Base-by-base conservation (phyloP, 2,113 vertebrate species). In the Microtus pennsylvanicus region DNA sequence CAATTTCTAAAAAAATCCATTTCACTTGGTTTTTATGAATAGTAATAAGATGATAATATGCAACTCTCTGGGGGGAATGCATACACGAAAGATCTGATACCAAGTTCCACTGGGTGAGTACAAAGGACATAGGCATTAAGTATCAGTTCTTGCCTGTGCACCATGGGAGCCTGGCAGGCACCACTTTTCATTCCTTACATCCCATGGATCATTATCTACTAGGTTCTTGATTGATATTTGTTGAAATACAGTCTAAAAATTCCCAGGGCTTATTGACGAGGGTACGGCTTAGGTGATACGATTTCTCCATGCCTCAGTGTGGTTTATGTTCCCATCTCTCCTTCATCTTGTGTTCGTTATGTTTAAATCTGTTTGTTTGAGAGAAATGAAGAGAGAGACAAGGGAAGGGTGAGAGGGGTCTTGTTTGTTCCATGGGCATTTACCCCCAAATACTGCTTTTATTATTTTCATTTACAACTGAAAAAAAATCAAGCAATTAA, bases 241-340 rank as follows among this genome's bases (percentile, higher is more conserved):
- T 47, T 91, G 63, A 90, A 82, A 69, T 96, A 38, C 61, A 90
- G 35, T 61, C 58, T 45, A 19, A 95, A 89, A 89, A 42, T 47
- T 61, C 47, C 42, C 30, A 45, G 80, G 75, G 38, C 22, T 93
- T 76, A 7, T 69, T 45, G 12, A 47, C 35, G 1, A 1, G 75
- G 72, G 35, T 55, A 35, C 26, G 28, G 3, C 45, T 38, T 86
- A 78, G 26, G 22, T 33, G 19, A 76, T 83, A 2, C 19, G 2
- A 47, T 88, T 95, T 93, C 33, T 92, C 50, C 63, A 14, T 2
- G 74, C n/a, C 13, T 28, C 35, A 4, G 28, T 50, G 87, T 81
- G 63, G 69, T 42, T 87, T 58, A 22, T 78, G 30, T 69, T 72
- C 74, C 16, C n/a, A 21, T 75, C 16, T 28, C 77, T 35, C 35